Evolutionary conservation across 2,113 vertebrate species (phyloP).

Genomic region (Phrynosoma blainvillii): DNA sequence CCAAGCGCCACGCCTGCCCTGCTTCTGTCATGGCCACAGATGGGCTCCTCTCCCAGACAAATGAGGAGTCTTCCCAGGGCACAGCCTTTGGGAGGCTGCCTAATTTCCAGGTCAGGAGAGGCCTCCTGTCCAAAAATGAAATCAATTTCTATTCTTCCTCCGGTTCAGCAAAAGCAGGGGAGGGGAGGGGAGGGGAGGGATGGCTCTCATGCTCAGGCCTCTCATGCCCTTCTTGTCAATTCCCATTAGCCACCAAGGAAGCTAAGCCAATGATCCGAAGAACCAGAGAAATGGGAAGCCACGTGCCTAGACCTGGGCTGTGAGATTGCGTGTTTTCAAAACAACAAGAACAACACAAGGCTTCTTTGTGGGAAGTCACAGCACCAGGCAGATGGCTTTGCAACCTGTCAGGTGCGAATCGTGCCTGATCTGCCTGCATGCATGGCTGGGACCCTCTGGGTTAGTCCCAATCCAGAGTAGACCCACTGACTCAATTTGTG

Average conservation of each 20-base stretch:
- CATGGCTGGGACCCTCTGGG: too few relatives aligned
- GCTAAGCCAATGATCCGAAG: background rate
- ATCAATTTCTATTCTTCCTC: conserved; percentile 55
- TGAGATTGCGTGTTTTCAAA: background rate
- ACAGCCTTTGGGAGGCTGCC: conserved; percentile 76
- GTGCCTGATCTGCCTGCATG: too few relatives aligned
- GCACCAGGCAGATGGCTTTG: background rate
- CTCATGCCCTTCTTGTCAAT: background rate
- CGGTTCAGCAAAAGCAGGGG: background rate
- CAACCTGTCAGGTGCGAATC: background rate
- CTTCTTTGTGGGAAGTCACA: background rate
- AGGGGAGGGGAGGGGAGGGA: background rate
- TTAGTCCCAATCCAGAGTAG: too few relatives aligned
- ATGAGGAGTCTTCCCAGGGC: conserved; percentile 77
- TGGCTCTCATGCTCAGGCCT: background rate
- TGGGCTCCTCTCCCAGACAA: conserved; percentile 74
- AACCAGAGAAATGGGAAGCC: background rate
- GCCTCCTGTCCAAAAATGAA: conserved; percentile 58
- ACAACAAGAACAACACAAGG: background rate
- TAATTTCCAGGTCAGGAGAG: conserved; percentile 84
- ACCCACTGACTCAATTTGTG: too few relatives aligned
- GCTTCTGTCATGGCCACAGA: conserved; percentile 68
- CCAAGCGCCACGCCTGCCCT: conserved; percentile 77
- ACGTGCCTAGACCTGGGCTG: background rate
- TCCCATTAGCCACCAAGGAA: background rate